Evolutionary conservation across 2,888 invertebrate species (phyloP).

Genomic region (Machimus atricapillus): DNA sequence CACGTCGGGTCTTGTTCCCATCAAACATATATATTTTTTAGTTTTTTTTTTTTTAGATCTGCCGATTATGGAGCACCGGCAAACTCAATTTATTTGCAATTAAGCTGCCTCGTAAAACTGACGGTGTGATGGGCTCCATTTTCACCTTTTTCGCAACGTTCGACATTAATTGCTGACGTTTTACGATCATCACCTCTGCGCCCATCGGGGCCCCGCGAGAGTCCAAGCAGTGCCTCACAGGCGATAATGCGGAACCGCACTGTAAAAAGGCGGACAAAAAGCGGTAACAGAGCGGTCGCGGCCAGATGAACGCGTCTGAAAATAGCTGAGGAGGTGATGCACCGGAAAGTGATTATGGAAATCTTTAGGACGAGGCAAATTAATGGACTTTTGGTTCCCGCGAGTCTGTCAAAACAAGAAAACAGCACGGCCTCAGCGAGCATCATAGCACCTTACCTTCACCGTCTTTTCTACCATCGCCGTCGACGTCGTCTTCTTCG

Average conservation of each 20-base stretch:
- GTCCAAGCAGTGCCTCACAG: neutral
- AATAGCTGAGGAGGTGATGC: conserved; percentile 4
- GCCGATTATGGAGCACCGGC: conserved; percentile 25
- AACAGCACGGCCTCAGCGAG: neutral
- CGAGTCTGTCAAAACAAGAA: conserved; percentile 28
- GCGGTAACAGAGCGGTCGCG: neutral
- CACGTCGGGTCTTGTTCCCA: conserved; percentile 3
- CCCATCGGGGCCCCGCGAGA: conserved; percentile 3
- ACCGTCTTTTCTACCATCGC: neutral
- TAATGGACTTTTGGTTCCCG: conserved; percentile 20
- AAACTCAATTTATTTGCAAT: conserved; percentile 62
- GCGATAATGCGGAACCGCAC: conserved; percentile 28
- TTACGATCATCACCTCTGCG: conserved; percentile 33
- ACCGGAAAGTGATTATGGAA: conserved; percentile 29
- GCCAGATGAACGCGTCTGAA: neutral
- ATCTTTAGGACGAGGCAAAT: conserved; percentile 30
- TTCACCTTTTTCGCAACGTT: conserved; percentile 40
- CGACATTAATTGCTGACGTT: conserved; percentile 41
- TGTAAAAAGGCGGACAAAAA: conserved; percentile 7
- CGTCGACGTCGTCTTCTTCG: neutral
- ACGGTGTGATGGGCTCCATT: conserved; percentile 30
- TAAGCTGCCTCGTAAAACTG: conserved; percentile 53
- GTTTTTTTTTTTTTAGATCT: neutral
- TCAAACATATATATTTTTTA: neutral
- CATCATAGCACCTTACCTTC: neutral